These are phyloP conservation scores for Sinonovacula constricta DNA, from an alignment of 1,140 invertebrate species.

Conservation along the genomic window DNA sequence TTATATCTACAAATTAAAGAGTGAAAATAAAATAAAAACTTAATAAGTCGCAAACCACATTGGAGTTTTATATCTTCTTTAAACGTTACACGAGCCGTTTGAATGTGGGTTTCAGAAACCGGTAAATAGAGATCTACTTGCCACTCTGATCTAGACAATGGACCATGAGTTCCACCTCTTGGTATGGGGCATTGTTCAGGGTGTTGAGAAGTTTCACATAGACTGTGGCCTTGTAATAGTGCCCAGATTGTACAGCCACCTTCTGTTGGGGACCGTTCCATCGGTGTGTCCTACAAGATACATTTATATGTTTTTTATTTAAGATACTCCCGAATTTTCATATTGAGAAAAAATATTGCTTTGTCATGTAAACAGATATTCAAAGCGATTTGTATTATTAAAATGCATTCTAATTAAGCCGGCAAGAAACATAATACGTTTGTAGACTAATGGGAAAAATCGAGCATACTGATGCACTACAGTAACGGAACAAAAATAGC, in stretches of 20 bases:
- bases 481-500: no score
- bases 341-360: neutral
- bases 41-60: no score
- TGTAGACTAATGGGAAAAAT: neutral
- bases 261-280: slow-evolving; percentile 22
- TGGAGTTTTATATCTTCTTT: no score
- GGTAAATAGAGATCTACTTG: no score
- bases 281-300: slow-evolving; percentile 1
- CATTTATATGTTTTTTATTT: neutral
- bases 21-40: no score
- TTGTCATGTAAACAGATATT: neutral
- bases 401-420: no score
- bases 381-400: no score
- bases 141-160: slow-evolving; percentile 25
- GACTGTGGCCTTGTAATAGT: slow-evolving; percentile 7
- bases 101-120: no score
- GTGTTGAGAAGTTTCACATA: slow-evolving; percentile 22
- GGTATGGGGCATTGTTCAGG: neutral
- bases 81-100: no score
- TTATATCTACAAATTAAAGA: no score
- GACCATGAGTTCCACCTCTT: slow-evolving; percentile 12
- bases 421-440: neutral
- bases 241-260: neutral
- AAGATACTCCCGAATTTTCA: neutral
- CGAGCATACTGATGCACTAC: neutral